Base-by-base conservation (phyloP, 2,888 invertebrate genomes). In the Esperia sulphurella region DNA sequence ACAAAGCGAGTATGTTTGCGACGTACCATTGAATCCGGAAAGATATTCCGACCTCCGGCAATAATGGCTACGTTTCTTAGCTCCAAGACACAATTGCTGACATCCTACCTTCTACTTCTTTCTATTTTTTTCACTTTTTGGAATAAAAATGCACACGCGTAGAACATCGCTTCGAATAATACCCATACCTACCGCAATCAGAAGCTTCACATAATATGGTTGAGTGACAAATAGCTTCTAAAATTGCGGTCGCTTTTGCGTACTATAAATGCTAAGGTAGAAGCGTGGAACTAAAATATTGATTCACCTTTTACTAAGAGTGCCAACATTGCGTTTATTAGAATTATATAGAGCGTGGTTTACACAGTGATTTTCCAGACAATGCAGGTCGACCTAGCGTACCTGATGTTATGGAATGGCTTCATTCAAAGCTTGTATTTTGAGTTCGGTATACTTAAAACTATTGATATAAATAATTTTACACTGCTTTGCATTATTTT, bases 401-500 rank as follows among this genome's bases (percentile, higher is more conserved):
- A 72, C 67, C 65, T 79, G 67, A 75, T 76, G 59, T 79, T 79
- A 79, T 83, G 89, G 88, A 89, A 89, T 89, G 88, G 88, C 89
- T 89, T 88, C 61, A 67, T 80, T 78, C 72, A 76, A 73, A 79
- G 88, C 88, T 89, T 87, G 68, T 74, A 72, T 79, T 78, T 83
- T 83, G 61, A 83, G 71, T 83, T 87, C 73, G 68, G 68, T 78
- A 75, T 71, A 70, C 51, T 53, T 57, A 50, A 57, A 61, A 65
- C 58, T 70, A 53, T 63, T 59, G 72, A 58, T 59, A 68, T 75
- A 72, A 74, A 62, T 75, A 71, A 76, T 72, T 71, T 76, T 64
- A 79, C 86, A 88, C 86, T 74, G 89, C 89, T 89, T 89, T 83
- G 89, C 89, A 86, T 85, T 86, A 57, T 79, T 87, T 79, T 80